phyloP scores from a whole-genome alignment of 2,888 invertebrate genomes.

The Lomographa bimaculata region DNA sequence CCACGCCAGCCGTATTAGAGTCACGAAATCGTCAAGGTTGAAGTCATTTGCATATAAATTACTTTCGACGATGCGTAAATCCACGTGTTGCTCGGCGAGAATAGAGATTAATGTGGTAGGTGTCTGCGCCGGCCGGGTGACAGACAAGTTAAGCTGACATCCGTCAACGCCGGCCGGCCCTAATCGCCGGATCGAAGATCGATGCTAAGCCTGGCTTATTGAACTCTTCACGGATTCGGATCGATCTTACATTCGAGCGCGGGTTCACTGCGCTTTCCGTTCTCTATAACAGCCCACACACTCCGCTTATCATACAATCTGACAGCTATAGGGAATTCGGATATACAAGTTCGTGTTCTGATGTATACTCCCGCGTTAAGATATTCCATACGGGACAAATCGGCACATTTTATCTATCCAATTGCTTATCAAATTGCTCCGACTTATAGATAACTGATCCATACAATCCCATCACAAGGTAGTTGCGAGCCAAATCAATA shows the following conservation, averaged over 20 bases:
- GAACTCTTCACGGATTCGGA: conserved; percentile 70
- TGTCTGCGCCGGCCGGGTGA: conserved; percentile 69
- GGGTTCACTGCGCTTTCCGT: conserved; percentile 18
- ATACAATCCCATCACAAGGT: conserved; percentile 46
- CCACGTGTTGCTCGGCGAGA: conserved; percentile 79
- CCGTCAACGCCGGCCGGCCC: conserved; percentile 76
- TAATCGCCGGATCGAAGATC: conserved; percentile 80
- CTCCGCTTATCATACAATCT: conserved; percentile 68
- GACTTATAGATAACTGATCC: conserved; percentile 24
- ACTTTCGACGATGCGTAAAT: conserved; percentile 78
- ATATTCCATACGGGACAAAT: conserved; percentile 37
- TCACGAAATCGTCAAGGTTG: conserved; percentile 75
- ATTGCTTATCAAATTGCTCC: conserved; percentile 34
- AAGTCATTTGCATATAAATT: conserved; percentile 82
- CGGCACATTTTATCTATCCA: conserved; percentile 40
- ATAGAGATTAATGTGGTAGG: conserved; percentile 80
- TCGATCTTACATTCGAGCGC: conserved; percentile 49
- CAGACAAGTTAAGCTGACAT: conserved; percentile 81
- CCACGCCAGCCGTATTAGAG: conserved; percentile 66
- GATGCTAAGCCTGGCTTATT: conserved; percentile 79
- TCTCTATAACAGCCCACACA: conserved; percentile 47
- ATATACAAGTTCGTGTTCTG: conserved; percentile 15
- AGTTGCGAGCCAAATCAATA: conserved; percentile 43
- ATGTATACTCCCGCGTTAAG: too few species aligned
- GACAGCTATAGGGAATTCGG: conserved; percentile 63